phyloP scores from a whole-genome alignment of 2,113 vertebrate genomes.

The Mandrillus leucophaeus region DNA sequence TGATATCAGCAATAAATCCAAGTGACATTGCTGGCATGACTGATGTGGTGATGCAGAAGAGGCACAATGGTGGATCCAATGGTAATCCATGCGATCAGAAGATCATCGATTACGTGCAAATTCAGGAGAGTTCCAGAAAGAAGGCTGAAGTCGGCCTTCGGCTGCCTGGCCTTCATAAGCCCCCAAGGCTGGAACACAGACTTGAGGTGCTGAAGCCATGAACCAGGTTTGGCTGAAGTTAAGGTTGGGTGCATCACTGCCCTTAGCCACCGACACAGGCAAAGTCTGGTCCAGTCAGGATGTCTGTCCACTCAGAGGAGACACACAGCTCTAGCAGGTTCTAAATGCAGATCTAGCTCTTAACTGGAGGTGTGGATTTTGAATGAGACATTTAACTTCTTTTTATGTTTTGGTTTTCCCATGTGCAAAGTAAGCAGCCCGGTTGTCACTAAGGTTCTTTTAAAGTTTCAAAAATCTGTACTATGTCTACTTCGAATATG shows the following conservation, averaged over 20 bases:
- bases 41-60: not conserved
- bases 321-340: not conserved
- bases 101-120: not conserved
- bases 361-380: not conserved
- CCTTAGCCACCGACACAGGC: fast-evolving
- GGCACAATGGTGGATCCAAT: no score
- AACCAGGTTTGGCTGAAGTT: not conserved
- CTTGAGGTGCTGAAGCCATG: not conserved
- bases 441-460: not conserved
- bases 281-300: not conserved
- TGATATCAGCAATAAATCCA: not conserved
- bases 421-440: not conserved
- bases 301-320: no score
- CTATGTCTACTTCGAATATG: not conserved
- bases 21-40: not conserved
- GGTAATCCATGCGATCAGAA: not conserved
- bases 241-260: not conserved
- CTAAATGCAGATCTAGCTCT: not conserved
- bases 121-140: not conserved
- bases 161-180: not conserved
- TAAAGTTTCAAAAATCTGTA: not conserved
- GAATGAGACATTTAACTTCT: not conserved
- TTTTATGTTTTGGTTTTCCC: not conserved
- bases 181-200: not conserved
- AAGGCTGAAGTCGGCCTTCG: not conserved